phyloP scores from a whole-genome alignment of 2,113 vertebrate species.

The Peromyscus californicus region DNA sequence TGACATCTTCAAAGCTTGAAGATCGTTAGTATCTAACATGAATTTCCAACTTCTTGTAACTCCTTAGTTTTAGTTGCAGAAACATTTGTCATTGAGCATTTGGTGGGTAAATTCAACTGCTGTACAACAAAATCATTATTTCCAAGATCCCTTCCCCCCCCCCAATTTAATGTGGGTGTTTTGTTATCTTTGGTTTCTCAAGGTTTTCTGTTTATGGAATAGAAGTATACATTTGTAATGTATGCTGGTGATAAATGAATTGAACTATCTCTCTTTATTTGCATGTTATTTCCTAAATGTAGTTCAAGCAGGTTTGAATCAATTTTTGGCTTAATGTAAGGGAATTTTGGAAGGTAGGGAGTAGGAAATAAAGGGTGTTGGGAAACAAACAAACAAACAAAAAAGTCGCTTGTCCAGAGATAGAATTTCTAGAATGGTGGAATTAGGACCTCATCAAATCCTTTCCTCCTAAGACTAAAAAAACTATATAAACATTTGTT shows the following conservation, averaged over 20 bases:
- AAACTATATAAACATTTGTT: not conserved
- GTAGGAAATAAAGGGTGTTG: not conserved
- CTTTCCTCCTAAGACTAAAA: not conserved
- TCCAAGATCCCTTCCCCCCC: slow-evolving; percentile 7
- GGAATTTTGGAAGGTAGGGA: not conserved
- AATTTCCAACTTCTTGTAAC: slow-evolving; percentile 84
- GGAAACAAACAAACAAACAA: not conserved
- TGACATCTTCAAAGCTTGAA: slow-evolving; percentile 88
- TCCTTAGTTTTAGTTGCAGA: slow-evolving; percentile 83
- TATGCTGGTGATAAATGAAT: slow-evolving; percentile 69
- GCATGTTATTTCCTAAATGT: slow-evolving; percentile 69
- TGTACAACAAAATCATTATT: slow-evolving; percentile 57
- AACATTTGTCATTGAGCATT: slow-evolving; percentile 74
- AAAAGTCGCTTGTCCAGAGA: not conserved
- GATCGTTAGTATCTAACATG: slow-evolving; percentile 91
- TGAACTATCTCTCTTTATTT: slow-evolving; percentile 59
- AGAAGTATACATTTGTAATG: slow-evolving; percentile 68
- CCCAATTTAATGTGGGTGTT: slow-evolving; percentile 36
- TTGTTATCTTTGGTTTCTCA: slow-evolving; percentile 67
- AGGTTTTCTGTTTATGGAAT: slow-evolving; percentile 54
- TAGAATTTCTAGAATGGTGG: not conserved
- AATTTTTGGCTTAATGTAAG: slow-evolving; percentile 62
- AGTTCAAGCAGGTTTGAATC: slow-evolving; percentile 61
- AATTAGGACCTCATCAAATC: not conserved
- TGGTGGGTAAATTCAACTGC: slow-evolving; percentile 66